phyloP scores from a whole-genome alignment of 2,113 vertebrate genomes.

The Petromus typicus region DNA sequence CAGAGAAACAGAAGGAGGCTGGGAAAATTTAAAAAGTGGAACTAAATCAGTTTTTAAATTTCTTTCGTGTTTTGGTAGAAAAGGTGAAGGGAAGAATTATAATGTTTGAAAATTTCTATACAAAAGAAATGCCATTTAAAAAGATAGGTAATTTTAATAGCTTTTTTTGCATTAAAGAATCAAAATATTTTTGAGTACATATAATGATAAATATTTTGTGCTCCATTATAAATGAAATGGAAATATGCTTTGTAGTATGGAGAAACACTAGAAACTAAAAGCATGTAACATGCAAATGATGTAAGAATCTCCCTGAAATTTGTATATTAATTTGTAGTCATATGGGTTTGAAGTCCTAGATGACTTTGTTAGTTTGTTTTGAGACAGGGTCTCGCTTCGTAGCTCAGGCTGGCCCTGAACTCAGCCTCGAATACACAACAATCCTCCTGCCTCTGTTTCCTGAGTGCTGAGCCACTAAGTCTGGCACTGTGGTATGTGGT shows the following conservation, averaged over 20 bases:
- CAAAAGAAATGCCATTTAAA: conserved; percentile 44
- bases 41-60: conserved; percentile 14
- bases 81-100: conserved; percentile 9
- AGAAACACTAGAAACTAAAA: not conserved
- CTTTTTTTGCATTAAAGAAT: conserved; percentile 35
- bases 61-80: not conserved
- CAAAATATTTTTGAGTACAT: conserved; percentile 26
- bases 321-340: not conserved
- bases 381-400: no score
- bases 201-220: not conserved
- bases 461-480: no score
- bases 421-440: no score
- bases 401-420: no score
- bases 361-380: no score
- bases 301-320: not conserved
- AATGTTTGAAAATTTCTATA: conserved; percentile 36
- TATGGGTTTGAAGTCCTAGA: conserved; percentile 11
- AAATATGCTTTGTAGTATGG: conserved; percentile 17
- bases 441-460: no score
- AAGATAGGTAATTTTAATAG: not conserved
- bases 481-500: no score
- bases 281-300: not conserved
- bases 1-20: not conserved
- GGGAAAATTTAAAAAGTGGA: conserved; percentile 32
- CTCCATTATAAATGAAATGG: conserved; percentile 43